Evolutionary conservation across 2,797 vertebrate genomes (phyloP).

Genomic region (Aeoliscus strigatus): DNA sequence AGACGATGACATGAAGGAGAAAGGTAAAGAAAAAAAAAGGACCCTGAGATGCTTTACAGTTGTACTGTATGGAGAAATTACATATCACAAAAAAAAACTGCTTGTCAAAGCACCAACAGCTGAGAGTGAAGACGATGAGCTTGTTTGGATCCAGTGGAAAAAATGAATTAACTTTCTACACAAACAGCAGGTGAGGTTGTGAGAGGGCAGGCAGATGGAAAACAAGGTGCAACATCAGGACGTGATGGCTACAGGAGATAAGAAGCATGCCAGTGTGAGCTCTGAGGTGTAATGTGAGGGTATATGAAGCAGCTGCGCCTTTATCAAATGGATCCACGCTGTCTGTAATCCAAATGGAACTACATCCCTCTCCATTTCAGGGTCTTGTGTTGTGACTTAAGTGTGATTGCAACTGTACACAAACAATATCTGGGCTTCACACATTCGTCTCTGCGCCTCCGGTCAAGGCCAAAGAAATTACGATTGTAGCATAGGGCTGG

Average conservation of each 20-base stretch:
- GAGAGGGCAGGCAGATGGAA: slow-evolving; percentile 31
- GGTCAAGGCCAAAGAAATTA: too few relatives aligned
- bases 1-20: slow-evolving; percentile 40
- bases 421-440: slow-evolving; percentile 1
- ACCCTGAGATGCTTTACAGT: slow-evolving; percentile 8
- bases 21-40: slow-evolving; percentile 33
- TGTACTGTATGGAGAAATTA: slow-evolving; percentile 22
- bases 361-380: slow-evolving; percentile 1
- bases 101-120: slow-evolving; percentile 25
- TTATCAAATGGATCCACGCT: slow-evolving; percentile 38
- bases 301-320: slow-evolving; percentile 35
- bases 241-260: slow-evolving; percentile 36
- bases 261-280: slow-evolving; percentile 22
- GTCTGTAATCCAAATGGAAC: slow-evolving; percentile 18
- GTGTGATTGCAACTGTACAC: slow-evolving; percentile 6
- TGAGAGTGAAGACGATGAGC: slow-evolving; percentile 18
- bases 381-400: slow-evolving; percentile 19
- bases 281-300: slow-evolving; percentile 40
- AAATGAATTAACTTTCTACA: slow-evolving; percentile 42
- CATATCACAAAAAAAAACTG: slow-evolving; percentile 16
- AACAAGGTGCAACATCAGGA: slow-evolving; percentile 36
- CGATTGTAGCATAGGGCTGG: too few relatives aligned
- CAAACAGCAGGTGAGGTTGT: slow-evolving; percentile 16
- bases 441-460: background rate
- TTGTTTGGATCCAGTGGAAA: slow-evolving; percentile 17